A percentile compares a stretch with the other conserved stretches of the same genome.
These are phyloP conservation scores for Trematomus loennbergii DNA, from an alignment of 2,113 vertebrate species.

Conservation along the genomic window DNA sequence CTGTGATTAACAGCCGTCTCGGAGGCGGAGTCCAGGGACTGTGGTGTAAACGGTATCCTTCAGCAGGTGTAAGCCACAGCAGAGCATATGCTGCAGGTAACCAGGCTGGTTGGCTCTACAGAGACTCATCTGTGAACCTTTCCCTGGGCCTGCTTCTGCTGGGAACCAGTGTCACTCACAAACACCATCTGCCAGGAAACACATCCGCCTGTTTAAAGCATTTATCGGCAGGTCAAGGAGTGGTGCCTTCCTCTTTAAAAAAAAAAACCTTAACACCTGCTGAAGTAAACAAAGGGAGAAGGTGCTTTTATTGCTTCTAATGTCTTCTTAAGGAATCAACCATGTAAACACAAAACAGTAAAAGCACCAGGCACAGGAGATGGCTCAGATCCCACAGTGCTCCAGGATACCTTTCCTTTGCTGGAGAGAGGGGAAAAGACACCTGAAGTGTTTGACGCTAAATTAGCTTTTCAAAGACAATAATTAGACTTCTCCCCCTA, in stretches of 20 bases:
- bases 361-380: constrained; percentile 50
- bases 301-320: constrained; percentile 33
- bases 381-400: constrained; percentile 48
- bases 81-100: constrained; percentile 88
- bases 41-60: constrained; percentile 80
- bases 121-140: constrained; percentile 81
- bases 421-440: constrained; percentile 78
- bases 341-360: constrained; percentile 69
- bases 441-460: constrained; percentile 87
- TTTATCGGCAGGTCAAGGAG: constrained; percentile 76
- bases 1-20: constrained; percentile 78
- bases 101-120: constrained; percentile 80
- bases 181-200: constrained; percentile 91
- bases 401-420: constrained; percentile 80
- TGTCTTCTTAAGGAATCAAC: constrained; percentile 56
- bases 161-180: constrained; percentile 86
- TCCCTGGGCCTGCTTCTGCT: constrained; percentile 86
- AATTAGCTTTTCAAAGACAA: constrained; percentile 88
- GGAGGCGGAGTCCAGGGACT: constrained; percentile 75
- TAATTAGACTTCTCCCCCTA: constrained; percentile 87
- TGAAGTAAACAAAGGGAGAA: constrained; percentile 44
- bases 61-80: constrained; percentile 88
- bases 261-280: constrained; percentile 48
- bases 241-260: constrained; percentile 39
- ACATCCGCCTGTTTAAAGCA: constrained; percentile 76